These are phyloP conservation scores for Anadara kagoshimensis DNA, from an alignment of 1,140 invertebrate genomes.

Conservation along the genomic window DNA sequence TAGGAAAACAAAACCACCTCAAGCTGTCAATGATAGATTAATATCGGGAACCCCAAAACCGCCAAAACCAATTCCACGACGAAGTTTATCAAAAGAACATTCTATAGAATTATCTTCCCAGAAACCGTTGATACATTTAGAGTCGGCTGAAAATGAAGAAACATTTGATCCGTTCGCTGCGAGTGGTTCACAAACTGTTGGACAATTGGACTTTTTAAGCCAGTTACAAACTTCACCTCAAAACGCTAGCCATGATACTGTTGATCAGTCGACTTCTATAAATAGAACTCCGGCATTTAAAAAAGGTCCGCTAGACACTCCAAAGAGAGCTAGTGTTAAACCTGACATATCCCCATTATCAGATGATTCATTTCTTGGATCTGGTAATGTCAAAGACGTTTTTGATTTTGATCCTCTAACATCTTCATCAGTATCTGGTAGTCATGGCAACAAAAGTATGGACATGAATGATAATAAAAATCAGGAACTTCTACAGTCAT, in stretches of 20 bases:
- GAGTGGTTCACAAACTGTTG: constrained; percentile 26
- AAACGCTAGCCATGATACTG: constrained; percentile 1
- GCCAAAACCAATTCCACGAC: constrained; percentile 24
- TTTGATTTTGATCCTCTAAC: too few species aligned
- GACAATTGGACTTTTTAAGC: constrained; percentile 13
- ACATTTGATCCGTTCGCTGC: constrained; percentile 36
- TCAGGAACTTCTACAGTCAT: too few species aligned
- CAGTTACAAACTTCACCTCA: constrained; percentile 10
- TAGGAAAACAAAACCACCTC: constrained; percentile 2
- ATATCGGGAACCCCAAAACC: not conserved
- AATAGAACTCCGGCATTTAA: constrained; percentile 28
- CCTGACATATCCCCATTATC: constrained; percentile 9
- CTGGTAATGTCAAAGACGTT: too few species aligned
- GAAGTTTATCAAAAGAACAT: constrained; percentile 19
- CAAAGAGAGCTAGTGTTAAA: constrained; percentile 16
- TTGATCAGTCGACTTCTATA: not conserved
- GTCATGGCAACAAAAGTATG: too few species aligned
- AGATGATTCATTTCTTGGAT: not conserved
- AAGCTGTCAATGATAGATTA: constrained; percentile 13
- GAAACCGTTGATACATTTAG: constrained; percentile 25
- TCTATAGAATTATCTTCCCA: not conserved
- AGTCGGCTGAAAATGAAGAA: constrained; percentile 30
- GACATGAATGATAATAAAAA: too few species aligned
- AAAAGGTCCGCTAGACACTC: constrained; percentile 11
- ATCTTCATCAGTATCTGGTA: too few species aligned